Base-by-base conservation (phyloP, 2,797 vertebrate species). In the Lithobates sylvaticus region DNA sequence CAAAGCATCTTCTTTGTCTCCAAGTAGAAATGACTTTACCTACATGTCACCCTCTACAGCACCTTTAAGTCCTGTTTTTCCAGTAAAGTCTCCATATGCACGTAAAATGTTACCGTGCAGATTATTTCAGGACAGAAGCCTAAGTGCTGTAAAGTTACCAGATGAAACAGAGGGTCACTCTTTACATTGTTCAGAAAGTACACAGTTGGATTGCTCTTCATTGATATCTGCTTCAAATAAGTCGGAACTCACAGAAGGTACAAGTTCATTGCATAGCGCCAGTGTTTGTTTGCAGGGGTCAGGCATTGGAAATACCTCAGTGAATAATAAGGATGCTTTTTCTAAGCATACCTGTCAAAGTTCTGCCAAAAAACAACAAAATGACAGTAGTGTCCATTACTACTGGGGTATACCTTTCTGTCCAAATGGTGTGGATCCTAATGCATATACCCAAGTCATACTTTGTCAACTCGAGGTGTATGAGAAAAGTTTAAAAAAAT, bases 321-420 rank as follows among this genome's bases (percentile, higher is more conserved):
- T 67, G 32, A 80, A 54, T 44, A 73, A 74, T 47, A 71, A 16
- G 12, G 18, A 58, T 42, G 10, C 1, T 67, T 2, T 61, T 54
- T 88, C 89, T 74, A 88, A 91, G 86, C 86, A 91, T 78, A 86
- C 87, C 90, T 88, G 82, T 91, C 89, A 82, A 88, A 90, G 78
- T 90, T 89, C 88, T 77, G 83, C 27, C 21, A 42, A 32, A 12
- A 1, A 0, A 15, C 27, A 68, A 15, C 27, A 78, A 54, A 78
- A 83, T 90, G 92, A 92, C 70, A 88, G 88, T 68, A 23, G 84
- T 84, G 87, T 88, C 86, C 94, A 96, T 78, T 99, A 99, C 92
- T 98, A 97, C 88, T 99, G 98, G 98, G 98, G 98, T 58, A 92
- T 99, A 78, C 98, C 98, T 34, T 99, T 99, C 92, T 99, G 98